These are phyloP conservation scores for Prosapia bicincta DNA, from an alignment of 2,888 invertebrate genomes.

Conservation along the genomic window DNA sequence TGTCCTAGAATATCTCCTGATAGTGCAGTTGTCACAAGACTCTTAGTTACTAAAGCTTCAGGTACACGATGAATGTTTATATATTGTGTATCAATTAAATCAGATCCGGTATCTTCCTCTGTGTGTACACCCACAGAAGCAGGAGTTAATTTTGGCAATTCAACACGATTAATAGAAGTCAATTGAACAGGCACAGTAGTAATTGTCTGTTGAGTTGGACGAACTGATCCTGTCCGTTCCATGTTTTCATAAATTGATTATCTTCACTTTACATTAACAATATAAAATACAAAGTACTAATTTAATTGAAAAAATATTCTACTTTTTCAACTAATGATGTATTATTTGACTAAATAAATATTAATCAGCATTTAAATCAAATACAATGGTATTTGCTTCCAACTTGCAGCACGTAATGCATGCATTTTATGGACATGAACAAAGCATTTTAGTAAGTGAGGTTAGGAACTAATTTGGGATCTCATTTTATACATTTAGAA, in stretches of 20 bases:
- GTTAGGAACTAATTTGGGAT: not conserved
- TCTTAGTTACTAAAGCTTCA: slow-evolving; percentile 36
- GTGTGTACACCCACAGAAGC: slow-evolving; percentile 20
- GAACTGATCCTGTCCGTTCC: not conserved
- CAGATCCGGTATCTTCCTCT: slow-evolving; percentile 11
- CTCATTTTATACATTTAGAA: not conserved
- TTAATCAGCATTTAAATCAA: too few species aligned
- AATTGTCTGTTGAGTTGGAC: not conserved
- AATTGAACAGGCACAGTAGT: slow-evolving; percentile 23
- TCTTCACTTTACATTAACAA: too few species aligned
- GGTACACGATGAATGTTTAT: slow-evolving; percentile 45
- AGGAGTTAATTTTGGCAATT: slow-evolving; percentile 24
- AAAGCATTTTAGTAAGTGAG: not conserved
- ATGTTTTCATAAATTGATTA: too few species aligned
- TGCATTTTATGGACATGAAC: too few species aligned
- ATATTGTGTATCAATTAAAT: slow-evolving; percentile 23
- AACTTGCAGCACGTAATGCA: too few species aligned
- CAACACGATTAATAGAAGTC: slow-evolving; percentile 3
- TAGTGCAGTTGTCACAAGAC: slow-evolving; percentile 34
- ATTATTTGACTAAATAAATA: too few species aligned
- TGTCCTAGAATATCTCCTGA: slow-evolving; percentile 38
- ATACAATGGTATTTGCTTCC: too few species aligned
- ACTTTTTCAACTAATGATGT: too few species aligned
- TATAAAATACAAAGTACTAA: too few species aligned
- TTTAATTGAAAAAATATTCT: too few species aligned